Evolutionary conservation across 37 sponge, comb jelly and placozoan genomes (phyloP).

Genomic region (Chondrilla cf. caribensis): DNA sequence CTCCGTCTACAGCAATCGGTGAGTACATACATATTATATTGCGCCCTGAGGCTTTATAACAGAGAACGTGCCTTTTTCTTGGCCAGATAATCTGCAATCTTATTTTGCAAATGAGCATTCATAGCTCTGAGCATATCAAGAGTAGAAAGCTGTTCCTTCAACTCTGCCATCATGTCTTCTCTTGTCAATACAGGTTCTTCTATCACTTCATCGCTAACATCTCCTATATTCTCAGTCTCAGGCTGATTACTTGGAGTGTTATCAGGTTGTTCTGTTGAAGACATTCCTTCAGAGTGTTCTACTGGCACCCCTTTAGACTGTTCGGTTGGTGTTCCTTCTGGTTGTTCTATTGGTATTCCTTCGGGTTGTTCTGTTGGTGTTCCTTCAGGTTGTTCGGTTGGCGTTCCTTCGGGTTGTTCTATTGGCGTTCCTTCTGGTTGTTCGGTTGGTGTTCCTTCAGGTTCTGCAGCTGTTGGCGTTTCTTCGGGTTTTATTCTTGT

Average conservation of each 20-base stretch:
- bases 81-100: slow-evolving; percentile 83
- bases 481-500: not conserved
- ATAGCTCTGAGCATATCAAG: slow-evolving; percentile 50
- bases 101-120: slow-evolving; percentile 77
- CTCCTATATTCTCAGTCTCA: slow-evolving; percentile 1
- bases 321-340: slow-evolving; percentile 7
- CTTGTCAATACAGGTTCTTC: slow-evolving; percentile 25
- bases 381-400: too few species aligned
- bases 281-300: not conserved
- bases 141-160: slow-evolving; percentile 46
- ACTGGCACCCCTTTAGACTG: not conserved
- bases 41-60: too few species aligned
- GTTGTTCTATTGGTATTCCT: not conserved
- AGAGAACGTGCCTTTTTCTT: slow-evolving; percentile 64
- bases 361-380: too few species aligned
- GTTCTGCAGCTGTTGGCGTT: too few species aligned
- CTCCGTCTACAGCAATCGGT: slow-evolving; percentile 44
- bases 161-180: slow-evolving; percentile 38
- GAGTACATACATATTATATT: not conserved
- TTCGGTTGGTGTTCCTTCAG: too few species aligned
- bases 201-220: slow-evolving; percentile 39
- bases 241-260: not conserved
- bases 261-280: not conserved
- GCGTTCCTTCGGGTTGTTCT: too few species aligned
- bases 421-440: too few species aligned